phyloP scores from a whole-genome alignment of 2,113 vertebrate species.

The Athene noctua region DNA sequence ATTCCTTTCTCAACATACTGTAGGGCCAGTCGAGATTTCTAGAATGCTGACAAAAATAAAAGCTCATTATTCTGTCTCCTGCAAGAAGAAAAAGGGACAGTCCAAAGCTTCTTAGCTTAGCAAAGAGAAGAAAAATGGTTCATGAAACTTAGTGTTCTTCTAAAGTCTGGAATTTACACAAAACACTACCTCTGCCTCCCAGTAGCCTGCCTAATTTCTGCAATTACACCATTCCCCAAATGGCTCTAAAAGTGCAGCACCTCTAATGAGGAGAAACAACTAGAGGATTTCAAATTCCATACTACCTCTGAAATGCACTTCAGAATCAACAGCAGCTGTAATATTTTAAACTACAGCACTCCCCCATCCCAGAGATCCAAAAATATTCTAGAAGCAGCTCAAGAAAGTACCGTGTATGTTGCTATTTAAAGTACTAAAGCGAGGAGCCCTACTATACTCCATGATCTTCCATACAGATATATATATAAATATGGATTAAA shows the following conservation, averaged over 20 bases:
- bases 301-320: background rate
- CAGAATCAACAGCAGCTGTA: constrained; percentile 3
- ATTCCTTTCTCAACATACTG: background rate
- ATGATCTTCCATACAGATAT: background rate
- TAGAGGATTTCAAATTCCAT: background rate
- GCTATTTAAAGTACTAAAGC: background rate
- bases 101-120: background rate
- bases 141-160: background rate
- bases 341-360: background rate
- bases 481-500: background rate
- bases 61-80: background rate
- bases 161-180: background rate
- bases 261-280: background rate
- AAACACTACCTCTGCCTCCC: background rate
- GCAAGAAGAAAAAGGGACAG: background rate
- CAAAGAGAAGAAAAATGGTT: background rate
- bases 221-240: background rate
- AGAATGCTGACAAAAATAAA: background rate
- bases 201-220: background rate
- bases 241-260: background rate
- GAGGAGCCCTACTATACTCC: background rate
- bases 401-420: background rate
- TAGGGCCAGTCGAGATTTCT: background rate
- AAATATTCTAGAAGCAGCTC: background rate
- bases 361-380: background rate